Evolutionary conservation across 2,888 invertebrate genomes (phyloP).

Genomic region (Dryomyza anilis): DNA sequence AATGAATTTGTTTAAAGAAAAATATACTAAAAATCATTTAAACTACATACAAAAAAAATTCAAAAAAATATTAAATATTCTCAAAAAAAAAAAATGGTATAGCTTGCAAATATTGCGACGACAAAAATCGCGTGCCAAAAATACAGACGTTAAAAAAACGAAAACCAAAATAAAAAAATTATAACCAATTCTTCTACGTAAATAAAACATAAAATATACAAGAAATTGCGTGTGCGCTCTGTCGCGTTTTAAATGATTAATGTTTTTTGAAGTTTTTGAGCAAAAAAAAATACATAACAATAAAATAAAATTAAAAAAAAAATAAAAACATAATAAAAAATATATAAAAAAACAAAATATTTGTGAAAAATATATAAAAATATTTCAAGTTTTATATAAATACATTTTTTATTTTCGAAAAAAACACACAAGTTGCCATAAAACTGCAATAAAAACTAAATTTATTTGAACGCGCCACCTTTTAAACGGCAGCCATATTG

Average conservation of each 20-base stretch:
- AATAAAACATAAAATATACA: background rate
- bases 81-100: constrained; percentile 18
- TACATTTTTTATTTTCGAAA: no score
- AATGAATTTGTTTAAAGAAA: no score
- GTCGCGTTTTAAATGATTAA: constrained; percentile 29
- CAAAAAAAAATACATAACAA: no score
- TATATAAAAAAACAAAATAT: background rate
- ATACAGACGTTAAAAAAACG: background rate
- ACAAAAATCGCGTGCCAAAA: constrained; percentile 32
- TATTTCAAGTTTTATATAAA: no score
- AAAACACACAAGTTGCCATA: no score
- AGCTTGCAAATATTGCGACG: constrained; percentile 30
- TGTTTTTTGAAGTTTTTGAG: no score
- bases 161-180: background rate
- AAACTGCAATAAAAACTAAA: no score
- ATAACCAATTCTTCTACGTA: background rate
- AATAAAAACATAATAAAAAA: background rate
- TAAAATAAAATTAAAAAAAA: no score
- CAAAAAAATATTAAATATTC: constrained; percentile 11
- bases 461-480: background rate
- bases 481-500: background rate
- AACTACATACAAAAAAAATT: no score
- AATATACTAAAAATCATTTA: constrained; percentile 18
- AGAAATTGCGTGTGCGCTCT: constrained; percentile 30
- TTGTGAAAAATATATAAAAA: background rate